A percentile compares a stretch with the other conserved stretches of the same genome.
These are phyloP conservation scores for Nebria ingens DNA, from an alignment of 1,140 invertebrate genomes.

Conservation along the genomic window DNA sequence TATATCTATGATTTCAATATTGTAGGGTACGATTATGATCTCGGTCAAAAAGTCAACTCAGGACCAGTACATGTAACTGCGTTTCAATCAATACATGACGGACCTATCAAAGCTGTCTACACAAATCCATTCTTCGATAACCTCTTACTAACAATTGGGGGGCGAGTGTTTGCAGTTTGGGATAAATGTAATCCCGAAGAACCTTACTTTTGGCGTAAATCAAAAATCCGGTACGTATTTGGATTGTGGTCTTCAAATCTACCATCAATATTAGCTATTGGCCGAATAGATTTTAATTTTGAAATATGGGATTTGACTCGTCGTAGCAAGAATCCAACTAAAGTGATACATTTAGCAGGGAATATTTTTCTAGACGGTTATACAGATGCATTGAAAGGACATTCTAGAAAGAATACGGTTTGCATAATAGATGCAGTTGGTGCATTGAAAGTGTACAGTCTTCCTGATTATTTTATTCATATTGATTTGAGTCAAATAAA, in stretches of 20 bases:
- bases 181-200: constrained; percentile 35
- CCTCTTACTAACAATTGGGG: constrained; percentile 46
- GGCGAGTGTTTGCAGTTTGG: constrained; percentile 48
- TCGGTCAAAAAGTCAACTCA: constrained; percentile 42
- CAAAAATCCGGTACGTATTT: constrained; percentile 38
- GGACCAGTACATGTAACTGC: constrained; percentile 39
- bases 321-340: constrained; percentile 31
- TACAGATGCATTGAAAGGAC: constrained; percentile 27
- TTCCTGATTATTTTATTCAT: constrained; percentile 17
- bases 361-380: constrained; percentile 32
- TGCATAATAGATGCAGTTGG: background rate
- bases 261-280: constrained; percentile 39
- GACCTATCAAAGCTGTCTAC: constrained; percentile 43
- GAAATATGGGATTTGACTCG: constrained; percentile 46
- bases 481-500: constrained; percentile 25
- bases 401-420: background rate
- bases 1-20: constrained; percentile 33
- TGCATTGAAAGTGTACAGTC: background rate
- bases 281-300: constrained; percentile 40
- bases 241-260: constrained; percentile 40
- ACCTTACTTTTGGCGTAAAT: constrained; percentile 43
- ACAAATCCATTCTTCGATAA: constrained; percentile 43
- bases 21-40: constrained; percentile 49
- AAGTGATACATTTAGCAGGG: constrained; percentile 30
- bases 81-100: constrained; percentile 50